These are phyloP conservation scores for Procapra przewalskii DNA, from an alignment of 2,113 vertebrate genomes.

Conservation along the genomic window DNA sequence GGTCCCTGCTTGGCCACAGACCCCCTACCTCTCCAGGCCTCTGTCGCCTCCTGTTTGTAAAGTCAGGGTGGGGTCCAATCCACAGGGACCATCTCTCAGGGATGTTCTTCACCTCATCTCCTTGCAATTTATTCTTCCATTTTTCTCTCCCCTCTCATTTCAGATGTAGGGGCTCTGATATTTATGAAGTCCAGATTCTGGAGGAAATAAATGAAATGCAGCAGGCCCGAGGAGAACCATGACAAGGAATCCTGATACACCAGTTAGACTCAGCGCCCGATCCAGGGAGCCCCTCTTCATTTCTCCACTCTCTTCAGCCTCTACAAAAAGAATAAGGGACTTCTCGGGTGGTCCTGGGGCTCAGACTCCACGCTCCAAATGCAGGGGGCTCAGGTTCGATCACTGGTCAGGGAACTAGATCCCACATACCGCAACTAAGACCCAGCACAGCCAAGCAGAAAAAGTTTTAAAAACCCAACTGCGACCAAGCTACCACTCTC, in stretches of 20 bases:
- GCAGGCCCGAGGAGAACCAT: background rate
- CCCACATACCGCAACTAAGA: background rate
- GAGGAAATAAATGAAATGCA: background rate
- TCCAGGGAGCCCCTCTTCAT: background rate
- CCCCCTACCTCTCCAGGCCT: background rate
- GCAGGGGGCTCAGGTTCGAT: background rate
- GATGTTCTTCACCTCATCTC: background rate
- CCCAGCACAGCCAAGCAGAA: background rate
- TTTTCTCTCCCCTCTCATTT: background rate
- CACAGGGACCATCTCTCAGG: background rate
- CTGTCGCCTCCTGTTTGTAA: background rate
- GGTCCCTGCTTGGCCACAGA: background rate
- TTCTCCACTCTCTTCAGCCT: background rate
- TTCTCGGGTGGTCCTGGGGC: background rate
- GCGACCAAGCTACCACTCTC: background rate
- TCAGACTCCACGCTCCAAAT: background rate
- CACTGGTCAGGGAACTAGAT: background rate
- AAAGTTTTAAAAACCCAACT: background rate
- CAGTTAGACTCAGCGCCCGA: background rate
- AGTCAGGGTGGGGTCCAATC: accelerated
- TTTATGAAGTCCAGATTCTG: background rate
- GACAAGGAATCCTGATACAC: background rate
- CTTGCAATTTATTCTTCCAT: background rate
- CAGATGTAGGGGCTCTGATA: too few species aligned
- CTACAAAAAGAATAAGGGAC: background rate